Evolutionary conservation across 2,797 vertebrate species (phyloP), one percentile per base, ranked within the genome.

Genomic region (Glossophaga mutica): DNA sequence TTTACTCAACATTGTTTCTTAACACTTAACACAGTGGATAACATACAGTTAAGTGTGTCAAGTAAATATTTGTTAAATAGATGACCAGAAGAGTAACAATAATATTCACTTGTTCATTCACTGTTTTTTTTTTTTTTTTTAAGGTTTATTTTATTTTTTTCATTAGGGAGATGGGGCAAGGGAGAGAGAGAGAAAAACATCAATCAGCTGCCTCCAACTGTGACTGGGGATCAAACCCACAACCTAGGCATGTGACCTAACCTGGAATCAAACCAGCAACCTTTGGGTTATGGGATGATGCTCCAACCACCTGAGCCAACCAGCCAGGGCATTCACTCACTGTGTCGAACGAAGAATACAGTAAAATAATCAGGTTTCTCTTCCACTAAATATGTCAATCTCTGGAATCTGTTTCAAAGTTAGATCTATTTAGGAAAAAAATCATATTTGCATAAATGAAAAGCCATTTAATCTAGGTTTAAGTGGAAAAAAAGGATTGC

Each of bases 291-390:
- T 16, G 14, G 57, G 29, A n/a, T 2, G 59, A 32, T n/a, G 14
- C 6, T 65, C 62, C 62, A 65, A 62, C 62, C 32, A 65, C 14
- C 29, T 65, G 32, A 65, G 15, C 62, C 62, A 32, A 65, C 32
- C 62, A 32, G 62, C 29, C 62, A 16, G 32, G 62, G 62, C 14
- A n/a, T 52, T 78, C 34, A 92, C 37, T 94, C 52, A 55, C 18
- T 37, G 26, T 32, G 78, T 78, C 89, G 91, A 83, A 87, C 26
- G 10, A 5, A 70, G 21, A 65, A 6, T 42, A 90, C 4, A 86
- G 11, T 78, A 93, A 90, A 91, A 81, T 29, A 91, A 94, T 73
- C 71, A 91, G 26, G 9, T 76, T 94, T 93, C 39, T 78, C 87
- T 96, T 24, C 82, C 34, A 78, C 34, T 76, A 82, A 22, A 48